A percentile compares a stretch with the other conserved stretches of the same genome.
Evolutionary conservation across 2,888 invertebrate species (phyloP).

Genomic region (Carpatolechia fugitivella): DNA sequence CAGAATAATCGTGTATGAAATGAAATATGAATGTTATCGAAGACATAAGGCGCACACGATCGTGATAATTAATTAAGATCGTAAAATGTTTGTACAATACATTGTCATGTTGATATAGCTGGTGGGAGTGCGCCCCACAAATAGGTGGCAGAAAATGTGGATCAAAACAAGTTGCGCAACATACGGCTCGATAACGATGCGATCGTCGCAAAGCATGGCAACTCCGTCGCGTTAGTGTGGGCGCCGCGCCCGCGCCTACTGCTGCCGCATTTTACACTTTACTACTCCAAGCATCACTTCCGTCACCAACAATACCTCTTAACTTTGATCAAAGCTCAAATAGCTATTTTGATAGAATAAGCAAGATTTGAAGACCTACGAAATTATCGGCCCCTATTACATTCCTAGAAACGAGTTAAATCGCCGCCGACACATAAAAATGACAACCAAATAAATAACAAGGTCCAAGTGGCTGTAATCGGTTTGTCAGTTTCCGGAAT

Average conservation of each 20-base stretch:
- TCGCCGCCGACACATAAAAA: conserved; percentile 3
- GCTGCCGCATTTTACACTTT: too few species aligned
- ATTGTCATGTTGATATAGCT: conserved; percentile 15
- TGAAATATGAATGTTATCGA: not conserved
- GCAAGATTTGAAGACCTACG: not conserved
- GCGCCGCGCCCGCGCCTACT: not conserved
- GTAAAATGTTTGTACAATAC: conserved; percentile 13
- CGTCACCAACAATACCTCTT: not conserved
- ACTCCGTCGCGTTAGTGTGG: too few species aligned
- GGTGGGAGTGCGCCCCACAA: conserved; percentile 24
- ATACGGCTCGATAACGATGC: conserved; percentile 14
- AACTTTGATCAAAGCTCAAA: too few species aligned
- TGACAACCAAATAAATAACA: conserved; percentile 9
- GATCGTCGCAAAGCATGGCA: conserved; percentile 13
- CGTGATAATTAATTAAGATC: conserved; percentile 11
- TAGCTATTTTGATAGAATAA: not conserved
- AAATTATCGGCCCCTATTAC: conserved; percentile 1
- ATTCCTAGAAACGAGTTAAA: conserved; percentile 1
- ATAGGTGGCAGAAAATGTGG: conserved; percentile 21
- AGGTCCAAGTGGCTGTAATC: not conserved
- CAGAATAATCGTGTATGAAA: conserved; percentile 4
- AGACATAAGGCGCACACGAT: not conserved
- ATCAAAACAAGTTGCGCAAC: conserved; percentile 34
- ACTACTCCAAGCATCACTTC: not conserved
- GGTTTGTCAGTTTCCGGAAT: conserved; percentile 3